Conservation (phyloP, 37 sponge, comb jelly and placozoan species). For the Diacarnus erythraeanus region DNA sequence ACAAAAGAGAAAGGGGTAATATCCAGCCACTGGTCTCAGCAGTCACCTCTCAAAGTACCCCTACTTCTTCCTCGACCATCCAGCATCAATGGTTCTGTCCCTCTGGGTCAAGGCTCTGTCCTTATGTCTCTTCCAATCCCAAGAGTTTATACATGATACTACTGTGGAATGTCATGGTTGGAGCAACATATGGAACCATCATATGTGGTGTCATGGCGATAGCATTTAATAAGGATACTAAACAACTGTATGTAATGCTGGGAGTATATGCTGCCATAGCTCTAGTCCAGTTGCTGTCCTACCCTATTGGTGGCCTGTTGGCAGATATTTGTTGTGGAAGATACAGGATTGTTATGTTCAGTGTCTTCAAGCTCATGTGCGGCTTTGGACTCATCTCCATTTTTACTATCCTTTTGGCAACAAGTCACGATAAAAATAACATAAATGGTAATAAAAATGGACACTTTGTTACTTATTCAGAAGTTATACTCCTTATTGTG, state of each 20-base stretch:
- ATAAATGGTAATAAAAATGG: neutral
- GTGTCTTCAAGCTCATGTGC: neutral
- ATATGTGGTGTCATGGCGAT: neutral
- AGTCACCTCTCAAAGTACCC: too few species aligned
- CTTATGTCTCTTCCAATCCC: too few species aligned
- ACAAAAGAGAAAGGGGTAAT: too few species aligned
- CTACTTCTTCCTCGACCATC: too few species aligned
- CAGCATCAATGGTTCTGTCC: too few species aligned
- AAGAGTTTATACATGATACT: too few species aligned
- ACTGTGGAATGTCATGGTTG: slow-evolving; percentile 10
- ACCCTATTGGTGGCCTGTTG: neutral
- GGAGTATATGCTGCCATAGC: neutral
- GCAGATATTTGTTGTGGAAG: slow-evolving; percentile 18
- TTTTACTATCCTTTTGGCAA: neutral
- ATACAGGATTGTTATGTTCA: neutral
- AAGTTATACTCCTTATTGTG: too few species aligned
- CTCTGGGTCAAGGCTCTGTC: too few species aligned
- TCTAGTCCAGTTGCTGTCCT: neutral
- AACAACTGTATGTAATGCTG: neutral
- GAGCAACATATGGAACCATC: neutral
- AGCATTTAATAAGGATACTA: neutral
- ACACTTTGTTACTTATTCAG: neutral
- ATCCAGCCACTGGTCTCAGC: too few species aligned
- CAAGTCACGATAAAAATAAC: neutral
- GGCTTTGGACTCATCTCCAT: slow-evolving; percentile 1